Evolutionary conservation across 2,797 vertebrate genomes (phyloP), one percentile per base, ranked within the genome.

Genomic region (Molothrus ater): DNA sequence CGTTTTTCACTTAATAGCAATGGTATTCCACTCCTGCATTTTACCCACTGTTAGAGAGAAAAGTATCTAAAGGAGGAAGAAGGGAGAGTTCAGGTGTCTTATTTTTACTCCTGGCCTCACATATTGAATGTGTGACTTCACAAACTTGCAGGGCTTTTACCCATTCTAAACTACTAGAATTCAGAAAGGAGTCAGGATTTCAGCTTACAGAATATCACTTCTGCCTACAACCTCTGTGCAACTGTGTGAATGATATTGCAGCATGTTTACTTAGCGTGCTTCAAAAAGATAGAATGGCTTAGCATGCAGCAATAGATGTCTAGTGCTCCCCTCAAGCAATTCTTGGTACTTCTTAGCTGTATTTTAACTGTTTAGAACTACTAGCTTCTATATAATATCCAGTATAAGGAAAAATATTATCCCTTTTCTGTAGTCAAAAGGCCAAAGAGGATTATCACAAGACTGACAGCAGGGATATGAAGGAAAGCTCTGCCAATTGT

Each of bases 1-100:
- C 69, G 90, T 97, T 98, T 97, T 97, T 97, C 96, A 97, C 84
- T 97, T 97, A 97, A 96, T 91, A 96, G 96, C 94, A 96, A 86
- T 80, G 74, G 85, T 84, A 95, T 95, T 97, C 92, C 69, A 82
- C 91, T 93, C 59, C 53, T 88, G 51, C 63, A 60, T 82, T 95
- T 96, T 93, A 80, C 87, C 66, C 87, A 89, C 21, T 18, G 80
- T 95, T 96, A 85, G 70, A 91, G 91, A 80, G 95, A 89, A 94
- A 93, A 85, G 29, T 71, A 72, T 86, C 93, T 82, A 93, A 90
- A 94, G 56, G 82, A 54, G 32, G 40, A 90, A 88, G 40, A 91
- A 92, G 56, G 74, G 51, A 66, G 73, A 95, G 82, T 93, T 94
- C 73, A 93, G 74, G 86, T 32, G 63, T 94, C 43, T 68, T 88